Conservation (phyloP, 2,113 vertebrate genomes). For the Cyprinus carpio region DNA sequence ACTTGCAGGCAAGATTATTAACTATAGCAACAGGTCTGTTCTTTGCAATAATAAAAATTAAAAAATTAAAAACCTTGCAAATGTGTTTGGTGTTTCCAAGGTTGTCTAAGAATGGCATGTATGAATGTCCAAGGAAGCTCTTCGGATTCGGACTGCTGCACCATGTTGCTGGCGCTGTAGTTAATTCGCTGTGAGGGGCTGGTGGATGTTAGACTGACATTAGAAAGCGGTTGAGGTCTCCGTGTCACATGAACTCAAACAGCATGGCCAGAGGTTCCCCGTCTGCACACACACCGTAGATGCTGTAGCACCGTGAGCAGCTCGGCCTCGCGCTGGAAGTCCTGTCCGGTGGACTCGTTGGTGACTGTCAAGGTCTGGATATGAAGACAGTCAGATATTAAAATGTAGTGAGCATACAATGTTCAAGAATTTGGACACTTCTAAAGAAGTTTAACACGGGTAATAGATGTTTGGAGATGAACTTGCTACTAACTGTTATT, state of each 20-base stretch:
- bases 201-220: constrained; percentile 71
- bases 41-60: too few species aligned
- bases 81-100: neutral
- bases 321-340: constrained; percentile 95
- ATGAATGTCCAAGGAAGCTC: neutral
- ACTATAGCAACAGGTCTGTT: neutral
- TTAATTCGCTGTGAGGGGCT: neutral
- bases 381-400: neutral
- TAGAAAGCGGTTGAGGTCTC: constrained; percentile 94
- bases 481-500: neutral
- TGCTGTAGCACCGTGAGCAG: constrained; percentile 92
- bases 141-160: neutral
- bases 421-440: neutral
- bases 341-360: constrained; percentile 84
- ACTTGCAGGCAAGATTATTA: neutral
- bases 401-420: neutral
- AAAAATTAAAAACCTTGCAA: neutral
- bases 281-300: constrained; percentile 92
- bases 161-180: neutral
- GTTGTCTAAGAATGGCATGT: neutral
- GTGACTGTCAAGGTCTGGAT: constrained; percentile 88
- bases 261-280: constrained; percentile 94
- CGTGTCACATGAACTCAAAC: constrained; percentile 96
- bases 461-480: neutral
- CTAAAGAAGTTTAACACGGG: neutral